Evolutionary conservation across 2,113 vertebrate genomes (phyloP), one percentile per base, ranked within the genome.

Genomic region (Ariopsis seemanni): DNA sequence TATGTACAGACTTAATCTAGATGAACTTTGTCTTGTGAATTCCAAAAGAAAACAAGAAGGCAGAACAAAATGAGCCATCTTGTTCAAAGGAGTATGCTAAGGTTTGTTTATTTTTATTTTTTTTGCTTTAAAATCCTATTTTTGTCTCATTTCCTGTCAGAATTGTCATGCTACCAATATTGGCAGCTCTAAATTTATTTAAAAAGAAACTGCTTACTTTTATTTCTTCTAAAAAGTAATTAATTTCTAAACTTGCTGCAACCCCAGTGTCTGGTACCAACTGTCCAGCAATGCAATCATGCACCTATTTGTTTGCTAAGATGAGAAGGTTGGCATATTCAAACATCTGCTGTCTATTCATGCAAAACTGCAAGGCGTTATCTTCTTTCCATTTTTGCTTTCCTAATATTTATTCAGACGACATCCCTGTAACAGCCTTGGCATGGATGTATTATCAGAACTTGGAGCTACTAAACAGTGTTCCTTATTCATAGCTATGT

Each of bases 291-390:
- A 22, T 30, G n/a, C 18, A 53, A 55, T 84, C 83, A 55, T 57
- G 25, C 71, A 85, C 71, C 84, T 77, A 18, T 85, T 85, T 85
- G 57, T 77, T 85, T 77, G 84, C 20, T 65, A 48, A n/a, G 6
- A 25, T 72, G 84, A 75, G 25, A 78, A 52, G 71, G n/a, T 72
- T 34, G 27, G 52, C 18, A 15, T 85, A 52, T 85, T 85, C 30
- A 60, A 58, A 27, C 71, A 85, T 74, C 71, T 75, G 34, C 57
- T 77, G 30, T 58, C 52, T 84, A 42, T 55, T 84, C 67, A 71
- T 58, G 83, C 27, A n/a, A 72, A 84, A 72, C 63, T 34, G 50
- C 63, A 30, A 69, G 82, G 20, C 71, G 12, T 48, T 85, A 75
- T 60, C 53, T 74, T 27, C 71, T 34, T 77, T 67, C 71, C 34